Conservation (phyloP, 2,888 invertebrate species). For the Ectobius pallidus region DNA sequence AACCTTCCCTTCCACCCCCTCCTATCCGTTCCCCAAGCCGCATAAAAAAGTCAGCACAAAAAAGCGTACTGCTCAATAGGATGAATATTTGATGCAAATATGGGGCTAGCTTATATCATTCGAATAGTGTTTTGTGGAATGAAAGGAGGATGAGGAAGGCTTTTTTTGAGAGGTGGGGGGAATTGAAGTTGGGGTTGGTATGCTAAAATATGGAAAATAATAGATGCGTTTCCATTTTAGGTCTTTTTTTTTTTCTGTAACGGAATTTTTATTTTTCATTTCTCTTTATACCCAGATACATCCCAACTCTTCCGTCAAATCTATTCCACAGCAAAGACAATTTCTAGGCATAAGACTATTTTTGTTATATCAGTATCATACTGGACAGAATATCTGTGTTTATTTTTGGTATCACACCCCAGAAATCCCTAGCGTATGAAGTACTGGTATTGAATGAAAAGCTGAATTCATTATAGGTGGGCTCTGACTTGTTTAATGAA, state of each 20-base stretch:
- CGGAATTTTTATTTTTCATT: conserved; percentile 33
- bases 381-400: conserved; percentile 14
- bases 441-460: too few species aligned
- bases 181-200: conserved; percentile 29
- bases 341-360: conserved; percentile 10
- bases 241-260: conserved; percentile 21
- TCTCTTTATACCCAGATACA: conserved; percentile 22
- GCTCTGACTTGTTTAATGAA: not conserved
- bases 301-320: conserved; percentile 2
- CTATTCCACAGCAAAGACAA: not conserved
- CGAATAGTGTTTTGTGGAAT: conserved; percentile 30
- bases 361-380: conserved; percentile 6
- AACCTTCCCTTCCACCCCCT: conserved; percentile 15
- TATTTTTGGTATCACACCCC: conserved; percentile 20
- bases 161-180: not conserved
- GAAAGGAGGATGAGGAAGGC: conserved; percentile 23
- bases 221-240: conserved; percentile 31
- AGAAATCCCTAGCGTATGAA: conserved; percentile 2
- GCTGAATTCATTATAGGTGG: too few species aligned
- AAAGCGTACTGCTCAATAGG: conserved; percentile 27
- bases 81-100: conserved; percentile 33
- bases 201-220: conserved; percentile 33
- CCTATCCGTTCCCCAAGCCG: not conserved
- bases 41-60: conserved; percentile 25
- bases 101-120: conserved; percentile 30